A percentile compares a stretch with the other conserved stretches of the same genome.
Conservation (phyloP, 2,888 invertebrate species). For the Parascotia fuliginaria region DNA sequence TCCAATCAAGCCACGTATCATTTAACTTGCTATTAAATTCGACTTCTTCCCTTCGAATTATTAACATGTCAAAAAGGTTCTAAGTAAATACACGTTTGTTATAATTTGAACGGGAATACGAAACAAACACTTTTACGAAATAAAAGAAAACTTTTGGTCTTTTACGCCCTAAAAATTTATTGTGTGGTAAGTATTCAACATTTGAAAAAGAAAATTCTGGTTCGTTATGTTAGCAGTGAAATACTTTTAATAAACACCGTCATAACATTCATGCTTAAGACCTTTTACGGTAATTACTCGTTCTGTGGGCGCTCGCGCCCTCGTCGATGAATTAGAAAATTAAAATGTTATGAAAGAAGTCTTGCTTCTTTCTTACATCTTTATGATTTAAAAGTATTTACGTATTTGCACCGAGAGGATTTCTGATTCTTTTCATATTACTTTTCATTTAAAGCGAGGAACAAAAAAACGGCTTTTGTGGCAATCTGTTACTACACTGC, state of each 20-base stretch:
- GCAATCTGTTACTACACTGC: too few species aligned
- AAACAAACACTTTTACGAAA: constrained; percentile 27
- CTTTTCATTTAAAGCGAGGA: too few species aligned
- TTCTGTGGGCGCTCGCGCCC: constrained; percentile 51
- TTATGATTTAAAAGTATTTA: constrained; percentile 43
- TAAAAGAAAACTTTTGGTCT: constrained; percentile 52
- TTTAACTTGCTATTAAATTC: constrained; percentile 86
- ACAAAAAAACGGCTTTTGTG: too few species aligned
- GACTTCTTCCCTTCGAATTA: constrained; percentile 84
- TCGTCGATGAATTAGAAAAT: constrained; percentile 77
- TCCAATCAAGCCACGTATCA: constrained; percentile 86
- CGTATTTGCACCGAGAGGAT: constrained; percentile 12
- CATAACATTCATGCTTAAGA: constrained; percentile 84
- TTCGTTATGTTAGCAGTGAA: constrained; percentile 66
- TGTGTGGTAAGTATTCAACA: constrained; percentile 76
- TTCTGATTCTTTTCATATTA: background rate
- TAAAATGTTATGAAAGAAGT: constrained; percentile 79
- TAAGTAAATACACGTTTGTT: constrained; percentile 55
- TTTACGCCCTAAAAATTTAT: constrained; percentile 62
- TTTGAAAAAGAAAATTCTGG: constrained; percentile 65
- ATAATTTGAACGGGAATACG: constrained; percentile 47
- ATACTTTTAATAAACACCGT: constrained; percentile 84
- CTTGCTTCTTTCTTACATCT: constrained; percentile 72
- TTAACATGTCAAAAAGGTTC: constrained; percentile 77
- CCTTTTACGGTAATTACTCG: constrained; percentile 83